Evolutionary conservation across 2,113 vertebrate species (phyloP), one percentile per base, ranked within the genome.

Genomic region (Sterrhoptilus dennistouni): DNA sequence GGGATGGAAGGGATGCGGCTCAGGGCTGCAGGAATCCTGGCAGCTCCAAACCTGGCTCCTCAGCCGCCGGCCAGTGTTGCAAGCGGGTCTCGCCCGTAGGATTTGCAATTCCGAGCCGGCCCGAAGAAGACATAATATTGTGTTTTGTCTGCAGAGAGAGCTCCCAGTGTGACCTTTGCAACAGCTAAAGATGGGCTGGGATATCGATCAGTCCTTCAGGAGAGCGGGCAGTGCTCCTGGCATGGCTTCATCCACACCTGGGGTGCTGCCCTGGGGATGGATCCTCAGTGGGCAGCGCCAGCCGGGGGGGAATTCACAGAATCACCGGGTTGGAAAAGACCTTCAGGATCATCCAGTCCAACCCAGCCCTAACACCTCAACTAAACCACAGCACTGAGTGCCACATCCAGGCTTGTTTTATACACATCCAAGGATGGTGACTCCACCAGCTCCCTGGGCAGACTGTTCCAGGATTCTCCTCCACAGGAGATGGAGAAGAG

Each of bases 221-320:
- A n/a, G 7, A 0, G 2, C 6, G 1, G 22, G 0, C 1, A 27
- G 20, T 0, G 10, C 59, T 44, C 49, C 85, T 1, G 11, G 1
- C 35, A 1, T 6, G 5, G 60, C 42, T 22, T 52, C 50, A 11
- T 3, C 33, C 16, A 1, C 65, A 3, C 1, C 66, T 1, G 13
- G 14, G 6, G 2, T 2, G 13, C 8, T 5, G 38, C 50, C 4
- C 4, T 0, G 8, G 0, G 50, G 20, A 0, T 4, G 5, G 8
- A 12, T 6, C 19, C 80, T 15, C 18, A 0, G 24, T 2, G 2
- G 44, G 11, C 52, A 60, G 60, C 22, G 3, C 17, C 44, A 8
- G 66, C 44, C 6, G 6, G 6, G 12, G 12, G 13, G 21, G 29
- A 49, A 38, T 4, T 16, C 45, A 15, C 33, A 29, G 10, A 11